Percentiles rank a stretch among this genome's conserved stretches.
Evolutionary conservation across 64 coral and sea anemone species (phyloP).

Genomic region (Pocillopora verrucosa): DNA sequence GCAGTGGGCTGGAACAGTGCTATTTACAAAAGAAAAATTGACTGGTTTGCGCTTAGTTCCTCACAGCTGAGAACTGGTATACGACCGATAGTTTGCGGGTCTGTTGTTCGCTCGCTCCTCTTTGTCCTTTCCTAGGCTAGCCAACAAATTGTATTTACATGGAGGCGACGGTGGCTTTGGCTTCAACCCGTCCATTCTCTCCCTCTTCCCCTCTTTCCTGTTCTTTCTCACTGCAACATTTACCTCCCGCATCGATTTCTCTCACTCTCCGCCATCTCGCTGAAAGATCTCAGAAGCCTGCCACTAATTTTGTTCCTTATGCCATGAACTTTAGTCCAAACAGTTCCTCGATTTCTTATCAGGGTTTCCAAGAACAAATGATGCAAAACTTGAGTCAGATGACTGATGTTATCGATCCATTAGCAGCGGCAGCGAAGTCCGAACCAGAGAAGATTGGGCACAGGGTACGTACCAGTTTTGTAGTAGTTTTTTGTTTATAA

Average conservation of each 20-base stretch:
- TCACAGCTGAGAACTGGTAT: no score
- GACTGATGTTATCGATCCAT: slow-evolving; percentile 74
- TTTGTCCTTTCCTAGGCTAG: no score
- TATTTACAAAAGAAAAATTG: no score
- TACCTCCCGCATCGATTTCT: not conserved
- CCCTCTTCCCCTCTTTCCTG: no score
- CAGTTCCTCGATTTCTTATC: not conserved
- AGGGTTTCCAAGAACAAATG: slow-evolving; percentile 98
- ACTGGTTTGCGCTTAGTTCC: no score
- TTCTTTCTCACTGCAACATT: no score
- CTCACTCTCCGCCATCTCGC: not conserved
- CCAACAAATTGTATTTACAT: no score
- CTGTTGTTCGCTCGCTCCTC: no score
- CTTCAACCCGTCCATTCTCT: no score
- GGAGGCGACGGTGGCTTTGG: no score
- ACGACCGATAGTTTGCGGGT: no score
- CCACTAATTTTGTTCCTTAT: not conserved
- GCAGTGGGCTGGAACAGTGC: no score
- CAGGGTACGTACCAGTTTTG: slow-evolving; percentile 39
- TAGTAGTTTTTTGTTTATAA: not conserved
- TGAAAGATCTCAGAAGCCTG: not conserved
- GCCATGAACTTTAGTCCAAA: not conserved
- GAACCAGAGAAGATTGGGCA: slow-evolving; percentile 93
- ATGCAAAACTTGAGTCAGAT: slow-evolving; percentile 90
- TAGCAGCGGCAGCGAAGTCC: slow-evolving; percentile 79